Evolutionary conservation across 2,888 invertebrate species (phyloP), one percentile per base, ranked within the genome.

Genomic region (Pollenia griseotomentosa): DNA sequence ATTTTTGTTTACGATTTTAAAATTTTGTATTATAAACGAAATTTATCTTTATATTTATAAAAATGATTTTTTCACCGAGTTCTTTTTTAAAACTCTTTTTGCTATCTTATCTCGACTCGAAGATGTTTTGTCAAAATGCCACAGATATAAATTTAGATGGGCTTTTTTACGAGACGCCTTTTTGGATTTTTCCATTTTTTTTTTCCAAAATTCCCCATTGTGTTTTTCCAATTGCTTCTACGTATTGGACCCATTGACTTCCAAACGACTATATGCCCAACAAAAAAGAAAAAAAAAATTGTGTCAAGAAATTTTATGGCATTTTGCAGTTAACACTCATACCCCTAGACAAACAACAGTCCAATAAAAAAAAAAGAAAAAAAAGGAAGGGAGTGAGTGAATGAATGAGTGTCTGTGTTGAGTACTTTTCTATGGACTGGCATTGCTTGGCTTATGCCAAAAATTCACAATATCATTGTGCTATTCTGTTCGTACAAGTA

Each of bases 261-360:
- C 68, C 16, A 16, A 59, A n/a, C 16, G 66, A 68, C 19, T 53
- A 46, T 57, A 68, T 57, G 74, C 65, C 85, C 59, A 61, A 75
- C 42, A 53, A 42, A 77, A 85, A 33, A 33, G 2, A 23, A 6
- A 6, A 33, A 33, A 33, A 33, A 33, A 88, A 88, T 86, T 88
- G 86, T 88, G 88, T 88, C 88, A 88, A 88, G 88, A 88, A 88
- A 86, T 88, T 88, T 86, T 88, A 88, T 88, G 81, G 83, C 53
- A 80, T 82, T 88, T 85, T 75, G 16, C 79, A 83, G 82, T 77
- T 83, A 87, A 87, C 87, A 87, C 87, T 87, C 70, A 77, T 44
- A 66, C 75, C 48, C 23, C 42, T 10, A 65, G n/a, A 78, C 48
- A 46, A 23, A 10, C 14, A 16, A 19, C 10, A 33, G 33, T 33